Conservation (phyloP, 1,140 invertebrate genomes). For the Zaprionus lachaisei region DNA sequence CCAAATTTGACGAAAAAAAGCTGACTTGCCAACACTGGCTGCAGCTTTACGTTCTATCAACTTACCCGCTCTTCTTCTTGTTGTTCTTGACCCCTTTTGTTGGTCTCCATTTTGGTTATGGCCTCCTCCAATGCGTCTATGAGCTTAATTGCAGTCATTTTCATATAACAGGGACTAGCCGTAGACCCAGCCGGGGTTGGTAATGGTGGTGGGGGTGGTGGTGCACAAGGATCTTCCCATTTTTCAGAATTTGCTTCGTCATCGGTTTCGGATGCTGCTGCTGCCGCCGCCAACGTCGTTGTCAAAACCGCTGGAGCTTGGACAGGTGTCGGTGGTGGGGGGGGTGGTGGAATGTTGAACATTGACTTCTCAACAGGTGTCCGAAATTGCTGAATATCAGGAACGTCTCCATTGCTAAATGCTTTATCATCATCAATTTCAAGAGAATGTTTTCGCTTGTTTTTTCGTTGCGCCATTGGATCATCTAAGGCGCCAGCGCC, state of each 20-base stretch:
- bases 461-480: constrained; percentile 41
- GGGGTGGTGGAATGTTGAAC: constrained; percentile 68
- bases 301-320: constrained; percentile 40
- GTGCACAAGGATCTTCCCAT: constrained; percentile 74
- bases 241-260: constrained; percentile 69
- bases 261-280: constrained; percentile 46
- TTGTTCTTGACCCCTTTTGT: constrained; percentile 37
- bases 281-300: background rate
- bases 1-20: no score
- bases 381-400: constrained; percentile 31
- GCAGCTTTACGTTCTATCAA: background rate
- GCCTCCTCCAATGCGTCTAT: constrained; percentile 71
- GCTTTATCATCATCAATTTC: constrained; percentile 27
- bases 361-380: constrained; percentile 52
- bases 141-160: constrained; percentile 56
- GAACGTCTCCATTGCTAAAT: constrained; percentile 1
- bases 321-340: constrained; percentile 76
- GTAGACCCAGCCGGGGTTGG: constrained; percentile 27
- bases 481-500: constrained; percentile 70
- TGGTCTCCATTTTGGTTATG: constrained; percentile 65
- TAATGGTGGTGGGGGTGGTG: constrained; percentile 68
- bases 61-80: constrained; percentile 21
- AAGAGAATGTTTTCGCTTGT: constrained; percentile 32
- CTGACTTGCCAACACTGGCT: background rate
- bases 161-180: constrained; percentile 48